Base-by-base conservation (phyloP, 2,888 invertebrate genomes). In the Camponotus fellah region DNA sequence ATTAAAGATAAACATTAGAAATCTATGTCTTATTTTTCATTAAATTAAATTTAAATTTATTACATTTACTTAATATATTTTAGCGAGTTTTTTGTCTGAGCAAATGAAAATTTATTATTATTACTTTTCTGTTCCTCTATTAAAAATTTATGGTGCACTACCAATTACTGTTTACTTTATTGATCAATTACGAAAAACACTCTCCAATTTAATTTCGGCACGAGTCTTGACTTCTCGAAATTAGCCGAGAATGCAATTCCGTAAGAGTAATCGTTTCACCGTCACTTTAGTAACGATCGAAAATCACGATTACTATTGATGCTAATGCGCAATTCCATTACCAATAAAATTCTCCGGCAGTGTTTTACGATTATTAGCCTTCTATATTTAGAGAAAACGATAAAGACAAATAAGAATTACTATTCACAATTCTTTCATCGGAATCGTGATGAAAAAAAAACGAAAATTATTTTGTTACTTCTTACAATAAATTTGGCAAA, bases 351-450 rank as follows among this genome's bases (percentile, higher is more conserved):
- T 53, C 37, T 71, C 46, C 58, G 56, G 2, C 37, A 6, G 10
- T 12, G 46, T 72, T 87, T 87, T 85, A 83, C 65, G 83, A 80
- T 83, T 74, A 82, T 82, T 64, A 79, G 68, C 34, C 69, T 49
- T 56, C 53, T 60, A 56, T 12, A 46, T 53, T 43, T 14, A 43
- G 65, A 49, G 26, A 46, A 62, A 17, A 12, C 26, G 37, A 32
- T 60, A 14, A 43, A 68, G 77, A 12, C 12, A 34, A 64, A 53
- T 34, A 17, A 21, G 43, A n/a, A 68, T 65, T 21, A 53, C 32
- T 3, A 37, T 14, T 53, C 56, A 12, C 8, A 14, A 6, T 79
- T 34, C 34, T 40, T 80, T 46, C 60, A 34, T n/a, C 43, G 21
- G 37, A 79, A 72, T 72, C 46, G 8, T 21, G 5, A 14, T 3